Evolutionary conservation across 2,113 vertebrate genomes (phyloP), one percentile per base, ranked within the genome.

Genomic region (Coptodon rendalli): DNA sequence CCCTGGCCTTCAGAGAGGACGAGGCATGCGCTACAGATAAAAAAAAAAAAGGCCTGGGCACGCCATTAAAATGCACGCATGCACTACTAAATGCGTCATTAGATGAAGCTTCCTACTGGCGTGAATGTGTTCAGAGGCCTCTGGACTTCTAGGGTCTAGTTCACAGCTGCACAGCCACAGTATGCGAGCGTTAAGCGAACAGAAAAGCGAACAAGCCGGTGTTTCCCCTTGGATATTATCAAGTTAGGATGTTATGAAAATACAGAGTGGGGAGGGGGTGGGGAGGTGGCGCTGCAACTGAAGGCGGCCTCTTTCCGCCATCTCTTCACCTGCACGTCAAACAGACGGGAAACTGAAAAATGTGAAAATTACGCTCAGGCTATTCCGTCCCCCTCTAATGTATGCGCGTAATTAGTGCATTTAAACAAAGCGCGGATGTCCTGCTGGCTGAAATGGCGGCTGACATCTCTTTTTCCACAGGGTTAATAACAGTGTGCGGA

Each of bases 401-500:
- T 95, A 95, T 95, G 95, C 94, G 92, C 93, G 96, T 97, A 97
- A 97, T 97, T 97, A 96, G 96, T 95, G 93, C 96, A 94, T 97
- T 97, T 97, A 97, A 97, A 97, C 97, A 97, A 96, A 96, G 96
- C 95, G 90, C 95, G 94, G 95, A 95, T 96, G 96, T 96, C 96
- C 96, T 96, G 96, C 96, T 97, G 96, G 96, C 96, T 95, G 95
- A 95, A 97, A 97, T 96, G 94, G 95, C 95, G 94, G 94, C 95
- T 97, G 97, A 96, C 96, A 96, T 97, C 95, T 97, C 94, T 96
- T 96, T 96, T 96, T 97, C 93, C 90, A 86, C 94, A 94, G 96
- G 97, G 97, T 97, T 97, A 97, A 97, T 97, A 97, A 97, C 96
- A 97, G 97, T 95, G 96, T 95, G 94, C 95, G 96, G 94, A 96